Evolutionary conservation across 2,797 vertebrate species (phyloP).

Genomic region (Rhynchonycteris naso): DNA sequence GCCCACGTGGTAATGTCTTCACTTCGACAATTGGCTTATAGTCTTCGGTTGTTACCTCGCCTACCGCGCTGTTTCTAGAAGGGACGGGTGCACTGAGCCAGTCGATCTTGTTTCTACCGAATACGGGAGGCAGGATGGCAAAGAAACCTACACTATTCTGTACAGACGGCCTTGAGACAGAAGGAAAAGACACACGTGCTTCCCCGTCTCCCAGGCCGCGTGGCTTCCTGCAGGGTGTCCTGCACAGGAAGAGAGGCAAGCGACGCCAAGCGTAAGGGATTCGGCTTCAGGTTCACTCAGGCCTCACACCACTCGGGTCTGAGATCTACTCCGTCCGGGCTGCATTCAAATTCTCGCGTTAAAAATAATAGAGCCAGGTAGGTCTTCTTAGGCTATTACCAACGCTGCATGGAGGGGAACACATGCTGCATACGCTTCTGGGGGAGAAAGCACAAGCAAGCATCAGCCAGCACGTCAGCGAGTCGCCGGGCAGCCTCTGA

Average conservation of each 20-base stretch:
- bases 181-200: neutral
- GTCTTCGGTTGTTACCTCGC: neutral
- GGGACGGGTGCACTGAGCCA: neutral
- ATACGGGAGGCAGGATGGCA: constrained; percentile 27
- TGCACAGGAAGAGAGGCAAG: constrained; percentile 39
- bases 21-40: neutral
- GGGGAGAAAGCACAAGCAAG: neutral
- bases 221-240: neutral
- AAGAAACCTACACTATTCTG: neutral
- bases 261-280: constrained; percentile 19
- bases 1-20: neutral
- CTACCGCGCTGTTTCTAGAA: neutral
- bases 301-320: neutral
- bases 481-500: neutral
- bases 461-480: neutral
- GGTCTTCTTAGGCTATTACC: neutral
- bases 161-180: no score
- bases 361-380: constrained; percentile 19
- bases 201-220: neutral
- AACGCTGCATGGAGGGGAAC: neutral
- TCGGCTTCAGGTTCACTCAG: neutral
- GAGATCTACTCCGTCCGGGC: neutral
- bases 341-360: neutral
- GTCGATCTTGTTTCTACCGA: neutral
- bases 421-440: accelerated